Conservation (phyloP, 2,797 vertebrate genomes). For the Pogoniulus pusillus region DNA sequence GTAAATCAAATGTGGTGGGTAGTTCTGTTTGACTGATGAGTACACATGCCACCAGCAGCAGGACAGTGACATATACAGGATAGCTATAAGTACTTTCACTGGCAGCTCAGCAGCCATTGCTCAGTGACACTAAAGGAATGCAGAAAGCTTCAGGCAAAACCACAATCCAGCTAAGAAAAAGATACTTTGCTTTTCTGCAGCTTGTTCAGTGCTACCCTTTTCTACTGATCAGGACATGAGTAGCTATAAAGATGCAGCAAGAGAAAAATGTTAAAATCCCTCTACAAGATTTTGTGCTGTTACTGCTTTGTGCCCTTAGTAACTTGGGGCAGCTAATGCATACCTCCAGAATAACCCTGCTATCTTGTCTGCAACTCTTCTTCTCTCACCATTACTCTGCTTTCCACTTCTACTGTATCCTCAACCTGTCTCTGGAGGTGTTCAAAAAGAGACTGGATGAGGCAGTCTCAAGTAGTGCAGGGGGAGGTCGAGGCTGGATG, state of each 20-base stretch:
- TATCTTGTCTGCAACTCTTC: not conserved
- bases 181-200: not conserved
- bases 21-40: constrained; percentile 78
- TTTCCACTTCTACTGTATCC: not conserved
- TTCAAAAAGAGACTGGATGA: no score
- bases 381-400: not conserved
- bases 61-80: constrained; percentile 70
- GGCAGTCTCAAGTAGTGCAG: no score
- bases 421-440: no score
- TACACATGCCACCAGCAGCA: constrained; percentile 72
- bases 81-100: constrained; percentile 69
- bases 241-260: not conserved
- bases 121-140: constrained; percentile 65
- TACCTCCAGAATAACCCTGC: not conserved
- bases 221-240: not conserved
- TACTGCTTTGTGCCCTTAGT: not conserved
- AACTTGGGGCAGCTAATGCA: not conserved
- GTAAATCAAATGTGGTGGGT: constrained; percentile 76
- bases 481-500: no score
- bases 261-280: not conserved
- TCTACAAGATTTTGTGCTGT: not conserved
- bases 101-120: constrained; percentile 68
- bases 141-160: constrained; percentile 66
- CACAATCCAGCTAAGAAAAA: constrained; percentile 10
- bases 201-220: not conserved